Evolutionary conservation across 2,113 vertebrate species (phyloP).

Genomic region (Hyaena hyaena): DNA sequence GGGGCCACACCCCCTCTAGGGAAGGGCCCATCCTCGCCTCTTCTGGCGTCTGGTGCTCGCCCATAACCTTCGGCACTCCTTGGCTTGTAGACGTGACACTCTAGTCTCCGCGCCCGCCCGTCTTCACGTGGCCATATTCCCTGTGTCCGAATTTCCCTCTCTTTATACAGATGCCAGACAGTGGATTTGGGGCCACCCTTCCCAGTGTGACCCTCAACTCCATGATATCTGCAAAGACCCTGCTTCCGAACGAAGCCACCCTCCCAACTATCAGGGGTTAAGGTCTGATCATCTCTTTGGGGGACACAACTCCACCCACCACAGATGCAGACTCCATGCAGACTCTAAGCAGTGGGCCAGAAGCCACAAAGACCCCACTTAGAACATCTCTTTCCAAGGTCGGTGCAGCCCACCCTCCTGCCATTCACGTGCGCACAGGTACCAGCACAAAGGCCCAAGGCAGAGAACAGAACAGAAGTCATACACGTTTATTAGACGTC

Average conservation of each 20-base stretch:
- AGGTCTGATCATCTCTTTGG: neutral
- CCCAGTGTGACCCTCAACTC: neutral
- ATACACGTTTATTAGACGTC: accelerated
- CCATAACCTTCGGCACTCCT: neutral
- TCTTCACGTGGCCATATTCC: neutral
- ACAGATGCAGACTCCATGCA: neutral
- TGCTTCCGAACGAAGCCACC: neutral
- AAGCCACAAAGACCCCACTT: neutral
- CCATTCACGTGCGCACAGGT: accelerated
- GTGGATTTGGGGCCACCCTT: neutral
- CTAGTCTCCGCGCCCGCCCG: accelerated
- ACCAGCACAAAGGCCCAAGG: neutral
- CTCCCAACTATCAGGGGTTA: too few relatives aligned
- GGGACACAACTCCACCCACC: neutral
- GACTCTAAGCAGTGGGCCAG: neutral
- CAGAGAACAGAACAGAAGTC: neutral
- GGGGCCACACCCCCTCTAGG: accelerated
- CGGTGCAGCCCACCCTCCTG: neutral
- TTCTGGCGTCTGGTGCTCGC: too few relatives aligned
- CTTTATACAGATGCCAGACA: neutral
- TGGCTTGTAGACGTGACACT: neutral
- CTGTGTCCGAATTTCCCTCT: neutral
- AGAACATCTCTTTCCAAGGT: neutral
- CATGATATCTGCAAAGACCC: neutral
- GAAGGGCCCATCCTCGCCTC: accelerated